Evolutionary conservation across 1,140 invertebrate genomes (phyloP).

Genomic region (fruit fly (Drosophila melanogaster)): Release_6_plus_ISO1_MT NT_033779.5:2531001-2531500

Average conservation of each 20-base stretch:
- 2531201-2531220: constrained; percentile 36
- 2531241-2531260: constrained; percentile 55
- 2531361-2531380: constrained; percentile 33
- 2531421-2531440: constrained; percentile 38
- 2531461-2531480: constrained; percentile 57
- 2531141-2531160: constrained; percentile 16
- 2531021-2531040: neutral
- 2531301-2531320: constrained; percentile 26
- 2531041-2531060: constrained; percentile 18
- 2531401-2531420: constrained; percentile 19
- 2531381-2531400: constrained; percentile 38
- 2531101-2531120: neutral
- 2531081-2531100: constrained; percentile 39
- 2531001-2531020: neutral
- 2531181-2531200: constrained; percentile 52
- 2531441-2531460: constrained; percentile 35
- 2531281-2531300: constrained; percentile 1
- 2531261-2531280: constrained; percentile 33
- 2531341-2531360: constrained; percentile 47
- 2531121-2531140: constrained; percentile 15
- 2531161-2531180: constrained; percentile 39
- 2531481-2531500: constrained; percentile 50
- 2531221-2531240: constrained; percentile 40
- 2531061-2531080: constrained; percentile 1
- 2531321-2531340: constrained; percentile 34